phyloP scores from a whole-genome alignment of 1,140 invertebrate species.

The Pissodes strobi region DNA sequence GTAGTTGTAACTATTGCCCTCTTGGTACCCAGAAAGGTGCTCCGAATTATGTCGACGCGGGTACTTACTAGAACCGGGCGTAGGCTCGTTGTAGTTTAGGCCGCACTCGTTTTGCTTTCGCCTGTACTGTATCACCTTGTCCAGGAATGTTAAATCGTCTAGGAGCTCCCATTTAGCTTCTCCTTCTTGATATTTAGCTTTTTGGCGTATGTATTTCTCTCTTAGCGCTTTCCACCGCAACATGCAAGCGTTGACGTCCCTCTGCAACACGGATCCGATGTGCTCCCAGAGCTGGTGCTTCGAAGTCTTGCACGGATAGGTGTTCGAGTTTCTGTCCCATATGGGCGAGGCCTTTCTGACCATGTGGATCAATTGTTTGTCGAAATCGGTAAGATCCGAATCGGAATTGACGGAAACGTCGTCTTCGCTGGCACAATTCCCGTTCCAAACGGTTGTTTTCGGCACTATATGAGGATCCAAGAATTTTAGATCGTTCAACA shows the following conservation, averaged over 20 bases:
- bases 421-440: not conserved
- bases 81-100: not conserved
- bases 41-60: too few relatives aligned
- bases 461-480: constrained; percentile 42
- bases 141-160: constrained; percentile 41
- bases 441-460: constrained; percentile 8
- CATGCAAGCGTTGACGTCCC: constrained; percentile 38
- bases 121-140: constrained; percentile 45
- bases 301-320: constrained; percentile 40
- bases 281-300: constrained; percentile 41
- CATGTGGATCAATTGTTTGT: constrained; percentile 36
- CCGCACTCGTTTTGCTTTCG: constrained; percentile 38
- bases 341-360: constrained; percentile 38
- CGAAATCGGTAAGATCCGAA: constrained; percentile 37
- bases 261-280: constrained; percentile 35
- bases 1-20: too few relatives aligned
- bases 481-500: constrained; percentile 34
- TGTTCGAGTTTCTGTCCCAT: constrained; percentile 43
- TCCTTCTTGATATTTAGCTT: constrained; percentile 41
- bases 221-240: constrained; percentile 45
- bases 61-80: too few relatives aligned
- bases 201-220: constrained; percentile 47
- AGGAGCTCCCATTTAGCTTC: constrained; percentile 45
- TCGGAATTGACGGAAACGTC: constrained; percentile 12
- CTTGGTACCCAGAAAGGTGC: too few relatives aligned